Percentiles rank a stretch among this genome's conserved stretches.
Evolutionary conservation across 2,797 vertebrate genomes (phyloP).

Genomic region (Melanotaenia parkinsoni): DNA sequence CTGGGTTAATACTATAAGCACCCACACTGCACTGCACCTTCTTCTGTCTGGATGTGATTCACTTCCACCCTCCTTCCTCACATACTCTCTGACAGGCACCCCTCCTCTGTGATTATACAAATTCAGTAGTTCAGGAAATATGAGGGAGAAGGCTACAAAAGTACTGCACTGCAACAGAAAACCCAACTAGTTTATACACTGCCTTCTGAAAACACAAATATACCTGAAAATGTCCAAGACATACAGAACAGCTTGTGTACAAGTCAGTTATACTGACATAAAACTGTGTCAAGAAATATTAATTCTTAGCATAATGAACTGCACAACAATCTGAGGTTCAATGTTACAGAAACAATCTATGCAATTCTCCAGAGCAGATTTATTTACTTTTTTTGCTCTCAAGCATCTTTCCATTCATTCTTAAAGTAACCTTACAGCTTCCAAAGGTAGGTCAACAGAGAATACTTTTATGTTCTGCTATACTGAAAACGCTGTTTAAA

Average conservation of each 20-base stretch:
- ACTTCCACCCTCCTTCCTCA: slow-evolving; percentile 23
- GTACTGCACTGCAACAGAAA: slow-evolving; percentile 9
- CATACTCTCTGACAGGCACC: slow-evolving; percentile 1
- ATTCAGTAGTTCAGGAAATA: slow-evolving; percentile 3
- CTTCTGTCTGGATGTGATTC: slow-evolving; percentile 43
- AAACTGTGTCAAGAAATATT: neutral
- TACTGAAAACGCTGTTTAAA: neutral
- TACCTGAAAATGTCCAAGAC: neutral
- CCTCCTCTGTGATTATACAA: slow-evolving; percentile 9
- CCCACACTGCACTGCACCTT: slow-evolving; percentile 66
- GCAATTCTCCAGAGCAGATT: neutral
- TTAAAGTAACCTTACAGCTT: neutral
- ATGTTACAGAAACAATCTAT: neutral
- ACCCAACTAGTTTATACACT: neutral
- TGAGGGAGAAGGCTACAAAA: neutral
- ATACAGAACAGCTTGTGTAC: neutral
- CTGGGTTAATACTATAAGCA: slow-evolving; percentile 51
- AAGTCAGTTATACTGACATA: neutral
- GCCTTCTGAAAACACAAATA: neutral
- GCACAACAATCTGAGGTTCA: neutral
- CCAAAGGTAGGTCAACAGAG: neutral
- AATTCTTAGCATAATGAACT: neutral
- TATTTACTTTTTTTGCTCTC: neutral
- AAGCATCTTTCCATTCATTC: neutral
- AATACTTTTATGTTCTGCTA: neutral